Percentiles rank a stretch among this genome's conserved stretches.
phyloP scores from a whole-genome alignment of 2,888 invertebrate genomes.

The Lithophane leautieri region DNA sequence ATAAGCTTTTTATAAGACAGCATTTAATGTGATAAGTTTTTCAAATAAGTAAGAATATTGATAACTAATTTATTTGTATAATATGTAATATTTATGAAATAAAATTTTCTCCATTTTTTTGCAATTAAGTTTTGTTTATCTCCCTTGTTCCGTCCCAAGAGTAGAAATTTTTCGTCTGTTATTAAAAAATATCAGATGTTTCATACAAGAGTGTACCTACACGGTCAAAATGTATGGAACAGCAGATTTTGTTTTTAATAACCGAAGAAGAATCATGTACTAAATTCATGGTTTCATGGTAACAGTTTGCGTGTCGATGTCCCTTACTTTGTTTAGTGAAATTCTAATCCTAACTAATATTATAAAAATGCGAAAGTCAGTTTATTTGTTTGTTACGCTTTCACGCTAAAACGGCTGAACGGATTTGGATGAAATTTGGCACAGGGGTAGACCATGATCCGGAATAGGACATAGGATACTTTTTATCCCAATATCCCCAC shows the following conservation, averaged over 20 bases:
- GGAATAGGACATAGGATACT: too few species aligned
- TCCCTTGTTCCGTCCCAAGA: not conserved
- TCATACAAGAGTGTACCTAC: not conserved
- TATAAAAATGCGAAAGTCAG: too few species aligned
- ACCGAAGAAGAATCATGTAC: not conserved
- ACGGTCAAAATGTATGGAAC: not conserved
- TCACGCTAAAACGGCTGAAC: too few species aligned
- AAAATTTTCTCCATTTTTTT: constrained; percentile 16
- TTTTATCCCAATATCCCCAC: too few species aligned
- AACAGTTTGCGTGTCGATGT: not conserved
- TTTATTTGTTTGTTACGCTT: too few species aligned
- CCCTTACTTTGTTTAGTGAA: not conserved
- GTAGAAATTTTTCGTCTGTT: not conserved
- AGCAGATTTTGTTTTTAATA: not conserved
- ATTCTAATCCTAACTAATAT: too few species aligned
- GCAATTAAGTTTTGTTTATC: constrained; percentile 12
- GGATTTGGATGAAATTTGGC: too few species aligned
- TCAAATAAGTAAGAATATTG: constrained; percentile 3
- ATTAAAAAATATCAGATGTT: not conserved
- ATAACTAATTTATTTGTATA: constrained; percentile 20
- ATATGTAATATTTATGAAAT: constrained; percentile 11
- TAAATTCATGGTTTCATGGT: not conserved
- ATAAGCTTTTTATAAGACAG: not conserved
- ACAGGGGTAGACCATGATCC: too few species aligned
- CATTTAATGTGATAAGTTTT: constrained; percentile 29